Conservation (phyloP, 1,140 invertebrate species). For the Bacillus rossius region DNA sequence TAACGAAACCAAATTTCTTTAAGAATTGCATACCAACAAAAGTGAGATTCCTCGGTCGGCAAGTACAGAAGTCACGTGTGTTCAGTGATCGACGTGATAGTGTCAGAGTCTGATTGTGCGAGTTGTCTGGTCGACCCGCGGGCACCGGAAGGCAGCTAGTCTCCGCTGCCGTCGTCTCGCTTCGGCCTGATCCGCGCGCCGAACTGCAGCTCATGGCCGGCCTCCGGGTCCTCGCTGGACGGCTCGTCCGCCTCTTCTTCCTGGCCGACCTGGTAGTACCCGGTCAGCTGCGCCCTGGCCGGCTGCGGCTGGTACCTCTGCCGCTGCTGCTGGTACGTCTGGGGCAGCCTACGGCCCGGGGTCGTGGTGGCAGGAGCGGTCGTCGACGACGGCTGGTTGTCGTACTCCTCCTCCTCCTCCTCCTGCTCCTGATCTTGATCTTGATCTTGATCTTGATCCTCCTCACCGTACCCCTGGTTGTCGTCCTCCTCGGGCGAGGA, state of each 20-base stretch:
- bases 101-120: too few species aligned
- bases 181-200: conserved; percentile 5
- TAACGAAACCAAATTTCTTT: too few species aligned
- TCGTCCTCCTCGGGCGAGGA: conserved; percentile 15
- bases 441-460: conserved; percentile 14
- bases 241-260: conserved; percentile 12
- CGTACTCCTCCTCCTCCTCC: conserved; percentile 11
- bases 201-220: background rate
- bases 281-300: background rate
- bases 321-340: background rate
- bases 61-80: too few species aligned
- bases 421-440: background rate
- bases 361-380: conserved; percentile 20
- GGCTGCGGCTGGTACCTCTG: conserved; percentile 11
- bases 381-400: conserved; percentile 12
- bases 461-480: conserved; percentile 27
- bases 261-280: background rate
- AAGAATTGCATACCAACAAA: too few species aligned
- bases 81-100: too few species aligned
- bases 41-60: too few species aligned
- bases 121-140: too few species aligned
- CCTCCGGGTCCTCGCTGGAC: background rate
- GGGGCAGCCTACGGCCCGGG: conserved; percentile 21
- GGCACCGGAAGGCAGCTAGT: too few species aligned
- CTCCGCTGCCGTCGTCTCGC: background rate